Evolutionary conservation across 2,113 vertebrate species (phyloP).

Genomic region (Marmota flaviventris): DNA sequence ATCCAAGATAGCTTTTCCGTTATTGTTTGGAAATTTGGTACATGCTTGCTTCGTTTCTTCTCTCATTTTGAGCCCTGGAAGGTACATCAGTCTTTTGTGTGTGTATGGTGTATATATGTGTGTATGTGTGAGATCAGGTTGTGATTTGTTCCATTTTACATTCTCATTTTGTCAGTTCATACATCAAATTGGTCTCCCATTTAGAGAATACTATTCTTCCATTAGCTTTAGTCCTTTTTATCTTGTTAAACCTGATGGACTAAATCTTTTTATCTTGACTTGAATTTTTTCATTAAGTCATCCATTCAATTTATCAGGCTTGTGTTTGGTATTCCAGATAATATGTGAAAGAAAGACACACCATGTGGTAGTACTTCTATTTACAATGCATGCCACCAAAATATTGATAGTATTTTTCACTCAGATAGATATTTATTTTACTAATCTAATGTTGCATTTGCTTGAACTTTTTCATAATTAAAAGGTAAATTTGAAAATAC

Average conservation of each 20-base stretch:
- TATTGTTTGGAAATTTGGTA: not conserved
- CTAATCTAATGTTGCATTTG: not conserved
- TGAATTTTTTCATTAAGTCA: not conserved
- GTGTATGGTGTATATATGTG: not conserved
- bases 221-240: not conserved
- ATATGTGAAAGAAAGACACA: not conserved
- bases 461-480: conserved; percentile 29
- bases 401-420: conserved; percentile 44
- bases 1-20: not conserved
- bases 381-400: conserved; percentile 2
- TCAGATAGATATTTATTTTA: not conserved
- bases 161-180: not conserved
- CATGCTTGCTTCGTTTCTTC: not conserved
- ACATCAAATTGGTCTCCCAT: not conserved
- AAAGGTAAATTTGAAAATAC: conserved; percentile 16
- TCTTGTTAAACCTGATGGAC: not conserved
- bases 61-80: not conserved
- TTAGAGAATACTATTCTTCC: not conserved
- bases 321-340: conserved; percentile 1
- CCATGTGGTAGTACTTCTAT: not conserved
- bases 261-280: not conserved
- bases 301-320: not conserved
- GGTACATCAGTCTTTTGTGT: too few relatives aligned
- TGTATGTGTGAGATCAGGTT: not conserved
- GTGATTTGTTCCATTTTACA: conserved; percentile 1